phyloP scores from a whole-genome alignment of 2,113 vertebrate species.

The Coptodon rendalli region DNA sequence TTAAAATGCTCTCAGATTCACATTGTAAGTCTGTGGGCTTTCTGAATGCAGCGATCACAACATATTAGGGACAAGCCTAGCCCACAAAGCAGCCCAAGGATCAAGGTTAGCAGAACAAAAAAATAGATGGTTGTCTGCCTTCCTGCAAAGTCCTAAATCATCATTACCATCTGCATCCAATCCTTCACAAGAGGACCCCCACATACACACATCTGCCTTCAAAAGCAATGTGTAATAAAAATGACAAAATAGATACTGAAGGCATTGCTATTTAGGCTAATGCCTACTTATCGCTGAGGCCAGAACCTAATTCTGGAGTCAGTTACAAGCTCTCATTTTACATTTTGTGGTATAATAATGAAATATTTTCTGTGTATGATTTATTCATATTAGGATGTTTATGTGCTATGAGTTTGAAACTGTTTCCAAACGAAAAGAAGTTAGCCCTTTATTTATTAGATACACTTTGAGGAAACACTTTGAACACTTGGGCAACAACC shows the following conservation, averaged over 20 bases:
- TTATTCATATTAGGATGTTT: neutral
- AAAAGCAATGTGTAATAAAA: neutral
- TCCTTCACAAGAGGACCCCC: neutral
- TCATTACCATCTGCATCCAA: constrained; percentile 39
- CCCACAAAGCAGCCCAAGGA: neutral
- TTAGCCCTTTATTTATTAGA: neutral
- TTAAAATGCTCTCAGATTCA: neutral
- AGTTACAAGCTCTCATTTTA: neutral
- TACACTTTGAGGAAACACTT: neutral
- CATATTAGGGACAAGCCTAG: neutral
- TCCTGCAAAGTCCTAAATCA: constrained; percentile 19
- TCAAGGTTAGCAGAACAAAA: neutral
- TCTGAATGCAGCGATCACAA: neutral
- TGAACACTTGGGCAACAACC: neutral
- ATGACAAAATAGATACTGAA: neutral
- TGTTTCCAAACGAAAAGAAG: neutral
- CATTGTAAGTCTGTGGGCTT: neutral
- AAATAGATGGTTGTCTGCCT: neutral
- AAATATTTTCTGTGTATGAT: neutral
- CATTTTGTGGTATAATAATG: neutral
- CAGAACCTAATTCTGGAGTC: neutral
- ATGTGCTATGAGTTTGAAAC: neutral
- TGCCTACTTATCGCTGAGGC: neutral
- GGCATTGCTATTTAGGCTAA: neutral
- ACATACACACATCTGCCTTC: constrained; percentile 19